Conservation (phyloP, 2,797 vertebrate genomes). For the Halcyon leucocephala region DNA sequence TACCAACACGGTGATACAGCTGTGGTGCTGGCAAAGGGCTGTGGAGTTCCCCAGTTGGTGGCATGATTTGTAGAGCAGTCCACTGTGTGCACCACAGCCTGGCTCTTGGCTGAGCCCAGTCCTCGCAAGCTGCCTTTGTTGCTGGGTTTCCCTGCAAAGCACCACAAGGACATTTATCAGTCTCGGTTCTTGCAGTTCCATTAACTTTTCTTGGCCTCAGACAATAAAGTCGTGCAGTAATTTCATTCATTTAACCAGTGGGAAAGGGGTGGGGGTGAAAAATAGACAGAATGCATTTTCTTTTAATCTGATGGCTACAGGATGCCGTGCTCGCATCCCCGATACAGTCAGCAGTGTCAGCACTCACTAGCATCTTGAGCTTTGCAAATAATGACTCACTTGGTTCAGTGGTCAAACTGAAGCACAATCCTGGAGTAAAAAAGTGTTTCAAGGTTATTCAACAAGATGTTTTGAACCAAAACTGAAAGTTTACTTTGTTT, state of each 20-base stretch:
- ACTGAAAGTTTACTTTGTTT: neutral
- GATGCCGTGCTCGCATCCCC: accelerated
- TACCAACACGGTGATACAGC: accelerated
- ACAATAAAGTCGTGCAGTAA: slow-evolving; percentile 33
- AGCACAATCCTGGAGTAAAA: neutral
- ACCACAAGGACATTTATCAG: neutral
- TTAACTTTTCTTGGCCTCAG: slow-evolving; percentile 56
- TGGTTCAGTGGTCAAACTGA: slow-evolving; percentile 22
- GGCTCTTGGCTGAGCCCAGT: neutral
- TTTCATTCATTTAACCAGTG: slow-evolving; percentile 33
- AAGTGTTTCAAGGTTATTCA: slow-evolving; percentile 8
- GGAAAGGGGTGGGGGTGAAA: neutral
- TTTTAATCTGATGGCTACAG: neutral
- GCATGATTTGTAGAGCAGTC: accelerated
- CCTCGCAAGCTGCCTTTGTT: neutral
- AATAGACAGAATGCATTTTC: neutral
- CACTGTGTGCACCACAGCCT: neutral
- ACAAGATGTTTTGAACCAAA: neutral
- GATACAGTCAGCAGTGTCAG: slow-evolving; percentile 31
- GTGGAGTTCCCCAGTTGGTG: neutral
- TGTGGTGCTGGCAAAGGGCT: neutral
- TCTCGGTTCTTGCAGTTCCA: neutral
- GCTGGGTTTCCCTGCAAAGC: neutral
- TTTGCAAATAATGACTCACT: slow-evolving; percentile 20
- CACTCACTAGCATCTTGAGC: neutral